phyloP scores from a whole-genome alignment of 2,888 invertebrate species.

The Alviniconcha strummeri region DNA sequence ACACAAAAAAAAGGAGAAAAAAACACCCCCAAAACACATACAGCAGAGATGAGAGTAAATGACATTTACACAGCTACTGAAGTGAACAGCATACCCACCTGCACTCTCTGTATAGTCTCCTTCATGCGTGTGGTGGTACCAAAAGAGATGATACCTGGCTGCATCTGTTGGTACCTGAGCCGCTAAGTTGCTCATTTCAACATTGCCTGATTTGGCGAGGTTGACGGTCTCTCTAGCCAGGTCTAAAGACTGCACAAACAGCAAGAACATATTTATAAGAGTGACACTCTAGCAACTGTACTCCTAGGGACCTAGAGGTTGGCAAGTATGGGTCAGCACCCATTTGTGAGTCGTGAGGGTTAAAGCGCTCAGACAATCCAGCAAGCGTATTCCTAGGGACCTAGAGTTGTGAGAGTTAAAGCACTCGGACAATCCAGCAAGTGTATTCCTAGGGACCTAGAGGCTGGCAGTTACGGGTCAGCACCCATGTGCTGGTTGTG shows the following conservation, averaged over 20 bases:
- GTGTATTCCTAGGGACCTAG: no score
- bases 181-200: constrained; percentile 79
- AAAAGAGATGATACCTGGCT: constrained; percentile 93
- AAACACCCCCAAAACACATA: not conserved
- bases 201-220: constrained; percentile 79
- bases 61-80: not conserved
- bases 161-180: constrained; percentile 88
- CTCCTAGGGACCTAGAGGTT: no score
- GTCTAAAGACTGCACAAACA: constrained; percentile 77
- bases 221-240: constrained; percentile 82
- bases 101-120: constrained; percentile 90
- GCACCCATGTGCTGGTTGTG: no score
- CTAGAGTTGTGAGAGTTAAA: no score
- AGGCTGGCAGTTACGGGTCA: no score
- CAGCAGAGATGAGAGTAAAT: not conserved
- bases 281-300: no score
- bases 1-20: not conserved
- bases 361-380: no score
- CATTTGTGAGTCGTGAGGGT: no score
- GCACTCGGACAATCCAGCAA: no score
- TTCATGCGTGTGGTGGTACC: constrained; percentile 94
- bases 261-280: not conserved
- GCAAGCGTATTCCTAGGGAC: no score
- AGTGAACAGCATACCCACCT: constrained; percentile 76
- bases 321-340: no score